phyloP scores from a whole-genome alignment of 1,140 invertebrate species.

The Acromyrmex echinatior region DNA sequence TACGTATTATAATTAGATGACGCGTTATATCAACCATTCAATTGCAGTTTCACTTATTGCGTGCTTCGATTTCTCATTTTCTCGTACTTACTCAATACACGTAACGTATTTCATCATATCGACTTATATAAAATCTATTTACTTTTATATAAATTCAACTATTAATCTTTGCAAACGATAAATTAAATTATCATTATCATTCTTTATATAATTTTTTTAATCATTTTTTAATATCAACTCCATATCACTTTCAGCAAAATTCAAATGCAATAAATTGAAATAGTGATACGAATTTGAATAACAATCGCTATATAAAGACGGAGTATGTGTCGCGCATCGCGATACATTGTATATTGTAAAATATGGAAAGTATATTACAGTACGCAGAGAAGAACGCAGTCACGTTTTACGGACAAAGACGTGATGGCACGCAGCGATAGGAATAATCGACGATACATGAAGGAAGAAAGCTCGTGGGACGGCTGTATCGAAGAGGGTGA shows the following conservation, averaged over 20 bases:
- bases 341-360: conserved; percentile 2
- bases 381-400: not conserved
- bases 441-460: conserved; percentile 56
- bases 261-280: not conserved
- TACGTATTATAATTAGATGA: too few species aligned
- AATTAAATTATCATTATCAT: too few species aligned
- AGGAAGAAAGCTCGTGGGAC: conserved; percentile 47
- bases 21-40: too few species aligned
- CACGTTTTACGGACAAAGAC: conserved; percentile 30
- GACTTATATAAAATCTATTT: too few species aligned
- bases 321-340: not conserved
- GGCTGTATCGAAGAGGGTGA: conserved; percentile 4
- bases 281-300: not conserved
- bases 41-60: too few species aligned
- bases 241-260: not conserved
- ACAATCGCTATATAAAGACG: not conserved
- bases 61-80: too few species aligned
- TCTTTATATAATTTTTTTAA: too few species aligned
- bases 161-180: too few species aligned
- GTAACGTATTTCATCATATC: too few species aligned
- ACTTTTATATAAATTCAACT: too few species aligned
- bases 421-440: conserved; percentile 47
- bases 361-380: conserved; percentile 25
- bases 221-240: not conserved
- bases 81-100: too few species aligned